phyloP scores from a whole-genome alignment of 2,113 vertebrate genomes.

The Naja naja region DNA sequence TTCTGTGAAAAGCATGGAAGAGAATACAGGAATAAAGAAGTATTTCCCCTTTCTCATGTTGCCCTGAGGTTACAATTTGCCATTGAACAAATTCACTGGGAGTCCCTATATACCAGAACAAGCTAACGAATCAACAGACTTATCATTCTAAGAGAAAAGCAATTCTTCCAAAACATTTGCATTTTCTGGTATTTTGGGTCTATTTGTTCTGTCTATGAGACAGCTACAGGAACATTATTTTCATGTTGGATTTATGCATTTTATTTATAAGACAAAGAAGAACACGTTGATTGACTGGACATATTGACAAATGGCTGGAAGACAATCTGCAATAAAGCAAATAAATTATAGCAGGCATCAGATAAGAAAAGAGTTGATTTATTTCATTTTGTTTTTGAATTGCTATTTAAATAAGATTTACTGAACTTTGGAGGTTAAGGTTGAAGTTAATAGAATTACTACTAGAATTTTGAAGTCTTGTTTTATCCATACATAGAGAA shows the following conservation, averaged over 20 bases:
- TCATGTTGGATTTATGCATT: not conserved
- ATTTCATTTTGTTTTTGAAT: not conserved
- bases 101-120: not conserved
- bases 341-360: not conserved
- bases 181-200: not conserved
- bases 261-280: not conserved
- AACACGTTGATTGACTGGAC: not conserved
- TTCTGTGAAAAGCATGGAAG: not conserved
- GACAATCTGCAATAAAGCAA: not conserved
- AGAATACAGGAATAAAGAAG: not conserved
- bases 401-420: not conserved
- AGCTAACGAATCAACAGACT: not conserved
- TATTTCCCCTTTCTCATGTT: not conserved
- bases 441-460: not conserved
- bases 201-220: not conserved
- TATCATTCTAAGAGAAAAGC: not conserved
- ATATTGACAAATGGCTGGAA: too few species aligned
- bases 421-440: not conserved
- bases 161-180: not conserved
- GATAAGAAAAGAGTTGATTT: not conserved
- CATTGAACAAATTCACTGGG: not conserved
- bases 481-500: not conserved
- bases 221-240: not conserved
- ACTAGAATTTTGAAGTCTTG: not conserved
- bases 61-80: not conserved